Percentiles rank a stretch among this genome's conserved stretches.
Evolutionary conservation across 2,113 vertebrate species (phyloP).

Genomic region (Amphilophus citrinellus): DNA sequence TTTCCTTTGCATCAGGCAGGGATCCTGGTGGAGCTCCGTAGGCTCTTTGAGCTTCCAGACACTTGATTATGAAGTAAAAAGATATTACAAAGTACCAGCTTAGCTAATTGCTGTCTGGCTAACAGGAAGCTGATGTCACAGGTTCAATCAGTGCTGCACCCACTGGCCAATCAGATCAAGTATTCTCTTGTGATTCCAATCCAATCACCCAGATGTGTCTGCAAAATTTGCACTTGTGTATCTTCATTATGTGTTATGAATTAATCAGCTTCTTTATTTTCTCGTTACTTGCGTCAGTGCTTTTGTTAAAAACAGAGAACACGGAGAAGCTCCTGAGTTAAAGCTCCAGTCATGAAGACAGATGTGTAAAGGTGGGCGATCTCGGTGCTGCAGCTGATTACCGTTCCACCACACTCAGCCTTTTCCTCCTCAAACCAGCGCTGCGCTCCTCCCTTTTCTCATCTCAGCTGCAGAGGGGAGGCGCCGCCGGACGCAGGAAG

Average conservation of each 20-base stretch:
- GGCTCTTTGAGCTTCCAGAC: neutral
- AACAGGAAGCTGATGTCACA: neutral
- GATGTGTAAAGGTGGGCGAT: neutral
- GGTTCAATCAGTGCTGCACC: neutral
- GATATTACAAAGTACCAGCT: neutral
- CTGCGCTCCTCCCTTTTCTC: slow-evolving; percentile 35
- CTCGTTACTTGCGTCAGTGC: accelerated
- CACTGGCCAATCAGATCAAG: neutral
- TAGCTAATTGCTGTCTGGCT: neutral
- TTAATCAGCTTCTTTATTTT: neutral
- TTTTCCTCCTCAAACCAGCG: slow-evolving; percentile 10
- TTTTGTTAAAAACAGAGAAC: neutral
- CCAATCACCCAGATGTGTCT: neutral
- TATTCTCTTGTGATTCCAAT: neutral
- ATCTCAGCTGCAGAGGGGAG: slow-evolving; percentile 31
- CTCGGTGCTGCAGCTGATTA: slow-evolving; percentile 17
- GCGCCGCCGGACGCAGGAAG: slow-evolving; percentile 8
- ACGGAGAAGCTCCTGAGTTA: neutral
- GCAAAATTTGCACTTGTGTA: neutral
- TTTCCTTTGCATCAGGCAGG: neutral
- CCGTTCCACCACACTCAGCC: slow-evolving; percentile 9
- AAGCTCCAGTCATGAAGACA: slow-evolving; percentile 25
- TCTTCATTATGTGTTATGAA: neutral
- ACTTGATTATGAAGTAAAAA: neutral
- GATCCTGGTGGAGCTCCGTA: neutral